A percentile compares a stretch with the other conserved stretches of the same genome.
These are phyloP conservation scores for Vanessa cardui DNA, from an alignment of 2,888 invertebrate genomes.

Conservation along the genomic window DNA sequence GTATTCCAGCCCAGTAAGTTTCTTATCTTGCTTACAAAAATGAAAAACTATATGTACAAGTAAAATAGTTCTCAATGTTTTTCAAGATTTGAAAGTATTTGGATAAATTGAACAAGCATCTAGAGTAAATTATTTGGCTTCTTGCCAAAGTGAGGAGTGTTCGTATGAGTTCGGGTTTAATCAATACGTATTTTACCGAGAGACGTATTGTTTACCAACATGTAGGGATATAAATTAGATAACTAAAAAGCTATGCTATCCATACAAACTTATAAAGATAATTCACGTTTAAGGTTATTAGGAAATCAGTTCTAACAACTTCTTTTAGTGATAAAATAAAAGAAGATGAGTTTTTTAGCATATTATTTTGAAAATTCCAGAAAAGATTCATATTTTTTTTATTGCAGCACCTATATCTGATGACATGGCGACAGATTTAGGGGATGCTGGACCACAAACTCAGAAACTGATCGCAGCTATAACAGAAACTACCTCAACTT, in stretches of 20 bases:
- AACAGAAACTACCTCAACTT: slow-evolving; percentile 35
- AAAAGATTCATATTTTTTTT: neutral
- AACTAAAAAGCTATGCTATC: too few relatives aligned
- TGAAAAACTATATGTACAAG: too few relatives aligned
- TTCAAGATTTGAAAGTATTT: slow-evolving; percentile 3
- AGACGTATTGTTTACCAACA: too few relatives aligned
- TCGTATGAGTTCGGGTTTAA: slow-evolving; percentile 3
- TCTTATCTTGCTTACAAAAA: neutral
- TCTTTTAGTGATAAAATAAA: too few relatives aligned
- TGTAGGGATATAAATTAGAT: too few relatives aligned
- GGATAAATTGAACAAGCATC: slow-evolving; percentile 4
- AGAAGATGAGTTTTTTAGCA: neutral
- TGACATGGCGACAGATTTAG: slow-evolving; percentile 37
- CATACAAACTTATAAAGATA: too few relatives aligned
- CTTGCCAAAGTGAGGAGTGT: slow-evolving; percentile 23
- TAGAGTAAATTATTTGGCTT: slow-evolving; percentile 3
- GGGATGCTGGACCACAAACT: slow-evolving; percentile 50
- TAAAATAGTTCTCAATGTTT: neutral
- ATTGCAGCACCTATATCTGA: slow-evolving; percentile 41
- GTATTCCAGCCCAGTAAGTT: slow-evolving; percentile 53
- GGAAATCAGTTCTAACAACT: too few relatives aligned
- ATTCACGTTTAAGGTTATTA: too few relatives aligned
- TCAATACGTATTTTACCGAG: slow-evolving; percentile 1
- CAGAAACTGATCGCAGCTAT: slow-evolving; percentile 55
- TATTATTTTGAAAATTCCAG: too few relatives aligned